Base-by-base conservation (phyloP, 2,113 vertebrate species). In the Corythaeola cristata region DNA sequence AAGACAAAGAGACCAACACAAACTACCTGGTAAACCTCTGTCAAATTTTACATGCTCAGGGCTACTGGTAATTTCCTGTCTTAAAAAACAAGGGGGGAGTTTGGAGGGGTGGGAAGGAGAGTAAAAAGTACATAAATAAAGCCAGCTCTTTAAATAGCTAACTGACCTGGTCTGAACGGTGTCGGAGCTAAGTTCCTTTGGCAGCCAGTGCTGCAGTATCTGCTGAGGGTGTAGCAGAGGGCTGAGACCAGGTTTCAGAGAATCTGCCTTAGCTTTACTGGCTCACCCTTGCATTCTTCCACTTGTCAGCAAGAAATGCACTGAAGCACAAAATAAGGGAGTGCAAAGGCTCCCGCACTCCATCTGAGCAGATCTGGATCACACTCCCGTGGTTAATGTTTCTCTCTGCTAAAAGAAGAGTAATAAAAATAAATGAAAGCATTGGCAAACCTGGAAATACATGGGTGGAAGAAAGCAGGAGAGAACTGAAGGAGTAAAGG, bases 91-190 rank as follows among this genome's bases (percentile, higher is more conserved):
- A 19, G 12, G 30, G 41, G 15, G 15, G 23, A 28, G 9, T 60
- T 59, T 72, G 15, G 16, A 64, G 14, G 24, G 23, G 35, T 35
- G 21, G 4, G 13, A 32, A 30, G 27, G 33, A 71, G 64, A 18
- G 44, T 55, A 44, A 74, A 83, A 87, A 35, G 45, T 83, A 5
- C 82, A 94, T 78, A 94, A 93, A 90, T 88, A 95, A 93, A 60
- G 41, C 17, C 73, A 83, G 12, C 18, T 90, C 80, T 94, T 95
- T 82, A 92, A 97, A 96, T 92, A 92, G 69, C 81, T 85, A 67
- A 45, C 86, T 96, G 71, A 9, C 88, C 77, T 80, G 77, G 44
- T 32, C 85, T 95, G 74, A 95, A 94, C 85, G 85, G 53, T 93
- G 66, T 75, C 0, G 1, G 69, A 64, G 30, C 37, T 66, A 64